These are phyloP conservation scores for Epicauta chinensis DNA, from an alignment of 1,140 invertebrate genomes.

Conservation along the genomic window DNA sequence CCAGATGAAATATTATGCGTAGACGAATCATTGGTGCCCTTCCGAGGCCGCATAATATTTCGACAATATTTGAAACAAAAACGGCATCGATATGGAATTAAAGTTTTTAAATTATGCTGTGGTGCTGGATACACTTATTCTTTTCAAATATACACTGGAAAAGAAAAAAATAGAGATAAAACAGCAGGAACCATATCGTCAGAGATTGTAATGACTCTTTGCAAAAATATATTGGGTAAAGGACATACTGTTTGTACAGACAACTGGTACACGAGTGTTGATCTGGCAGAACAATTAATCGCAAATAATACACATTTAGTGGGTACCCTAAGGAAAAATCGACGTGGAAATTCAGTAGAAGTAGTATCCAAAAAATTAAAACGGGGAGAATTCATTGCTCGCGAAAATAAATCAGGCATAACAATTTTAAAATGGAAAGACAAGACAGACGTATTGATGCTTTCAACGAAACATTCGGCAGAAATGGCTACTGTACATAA, in stretches of 20 bases:
- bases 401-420: slow-evolving; percentile 11
- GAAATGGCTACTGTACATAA: no score
- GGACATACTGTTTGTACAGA: slow-evolving; percentile 21
- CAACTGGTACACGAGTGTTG: slow-evolving; percentile 30
- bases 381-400: slow-evolving; percentile 23
- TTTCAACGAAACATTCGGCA: no score
- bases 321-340: slow-evolving; percentile 26
- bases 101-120: slow-evolving; percentile 10
- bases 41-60: not conserved
- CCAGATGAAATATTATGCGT: not conserved
- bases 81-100: not conserved
- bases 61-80: slow-evolving; percentile 5
- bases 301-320: slow-evolving; percentile 26
- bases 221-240: not conserved
- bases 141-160: slow-evolving; percentile 12
- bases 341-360: slow-evolving; percentile 23
- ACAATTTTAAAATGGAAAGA: slow-evolving; percentile 1
- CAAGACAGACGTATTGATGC: not conserved
- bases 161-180: not conserved
- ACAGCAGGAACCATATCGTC: no score
- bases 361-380: slow-evolving; percentile 27
- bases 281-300: slow-evolving; percentile 27
- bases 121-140: not conserved
- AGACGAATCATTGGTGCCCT: slow-evolving; percentile 1
- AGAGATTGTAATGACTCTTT: no score